Base-by-base conservation (phyloP, 2,797 vertebrate genomes). In the Melanotaenia pygmaea region DNA sequence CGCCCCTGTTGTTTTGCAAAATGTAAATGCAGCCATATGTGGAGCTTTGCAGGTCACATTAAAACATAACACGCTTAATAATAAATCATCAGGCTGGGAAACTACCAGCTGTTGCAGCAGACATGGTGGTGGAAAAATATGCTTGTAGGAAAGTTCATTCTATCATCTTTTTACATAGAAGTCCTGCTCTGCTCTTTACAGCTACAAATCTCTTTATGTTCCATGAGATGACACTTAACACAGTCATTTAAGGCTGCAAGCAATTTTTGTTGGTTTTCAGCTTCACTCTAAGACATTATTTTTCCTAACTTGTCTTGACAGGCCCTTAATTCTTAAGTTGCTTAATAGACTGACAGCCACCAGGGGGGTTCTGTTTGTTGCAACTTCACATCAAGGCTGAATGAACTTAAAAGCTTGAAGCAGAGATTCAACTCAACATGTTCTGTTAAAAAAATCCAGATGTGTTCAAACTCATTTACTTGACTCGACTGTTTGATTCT, bases 1-100 rank as follows among this genome's bases (percentile, higher is more conserved):
- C 64, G 4, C 67, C 74, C 64, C 50, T 38, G 30, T 24, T 86
- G 79, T 87, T 82, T 70, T 34, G 51, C 64, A 83, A 83, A 82
- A 73, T 61, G 57, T 78, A 82, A 89, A 84, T n/a, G 72, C 76
- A 72, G 73, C 80, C 88, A 85, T 32, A 67, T 86, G 87, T 79
- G 75, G 38, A 74, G 64, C 76, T 67, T 30, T 24, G 69, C 57
- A 62, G 20, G 64, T 70, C 77, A 72, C 51, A 78, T 83, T 86
- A 83, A 62, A 79, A 74, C 34, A 53, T 69, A 53, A 64, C 58
- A 67, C 3, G 37, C 69, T 67, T 47, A 47, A 82, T 43, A 61
- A 83, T 86, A 89, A 87, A 85, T 85, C 70, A 75, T 63, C 53
- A 20, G 6, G 20, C 63, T 51, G 80, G 81, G 74, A 82, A 86